A percentile compares a stretch with the other conserved stretches of the same genome.
Evolutionary conservation across 2,113 vertebrate genomes (phyloP).

Genomic region (Mormyrus iriodes): DNA sequence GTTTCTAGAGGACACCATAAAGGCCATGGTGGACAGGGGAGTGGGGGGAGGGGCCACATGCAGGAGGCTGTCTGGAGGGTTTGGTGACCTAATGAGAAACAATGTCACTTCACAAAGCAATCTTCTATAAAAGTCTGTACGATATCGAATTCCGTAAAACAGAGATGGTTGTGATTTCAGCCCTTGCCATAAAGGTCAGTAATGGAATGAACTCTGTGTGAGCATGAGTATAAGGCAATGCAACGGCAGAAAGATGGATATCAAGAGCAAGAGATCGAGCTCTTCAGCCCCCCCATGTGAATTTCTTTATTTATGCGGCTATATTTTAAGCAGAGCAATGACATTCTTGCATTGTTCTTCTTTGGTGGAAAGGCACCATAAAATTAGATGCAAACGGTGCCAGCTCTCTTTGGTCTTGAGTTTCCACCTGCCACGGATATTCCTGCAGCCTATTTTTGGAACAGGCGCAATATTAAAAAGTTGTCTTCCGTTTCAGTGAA

Average conservation of each 20-base stretch:
- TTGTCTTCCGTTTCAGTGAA: not conserved
- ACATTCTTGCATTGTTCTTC: not conserved
- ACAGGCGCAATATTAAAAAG: conserved; percentile 17
- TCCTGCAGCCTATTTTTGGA: conserved; percentile 19
- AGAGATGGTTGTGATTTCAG: not conserved
- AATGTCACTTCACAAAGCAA: not conserved
- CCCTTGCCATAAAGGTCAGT: not conserved
- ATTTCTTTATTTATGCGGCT: not conserved
- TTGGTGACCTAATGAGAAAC: no score
- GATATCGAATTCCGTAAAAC: not conserved
- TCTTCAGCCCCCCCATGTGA: not conserved
- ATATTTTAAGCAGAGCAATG: not conserved
- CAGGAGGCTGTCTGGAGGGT: not conserved
- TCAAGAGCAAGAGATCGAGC: not conserved
- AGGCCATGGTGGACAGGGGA: not conserved
- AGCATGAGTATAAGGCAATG: not conserved
- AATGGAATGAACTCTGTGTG: not conserved
- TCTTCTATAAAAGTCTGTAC: not conserved
- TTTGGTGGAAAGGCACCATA: not conserved
- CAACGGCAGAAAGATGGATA: not conserved
- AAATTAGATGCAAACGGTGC: not conserved
- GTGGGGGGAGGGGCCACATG: not conserved
- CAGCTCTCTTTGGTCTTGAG: not conserved
- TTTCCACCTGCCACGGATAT: not conserved
- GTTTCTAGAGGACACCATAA: not conserved